Conservation (phyloP, 2,888 invertebrate genomes). For the Tachina lurida region DNA sequence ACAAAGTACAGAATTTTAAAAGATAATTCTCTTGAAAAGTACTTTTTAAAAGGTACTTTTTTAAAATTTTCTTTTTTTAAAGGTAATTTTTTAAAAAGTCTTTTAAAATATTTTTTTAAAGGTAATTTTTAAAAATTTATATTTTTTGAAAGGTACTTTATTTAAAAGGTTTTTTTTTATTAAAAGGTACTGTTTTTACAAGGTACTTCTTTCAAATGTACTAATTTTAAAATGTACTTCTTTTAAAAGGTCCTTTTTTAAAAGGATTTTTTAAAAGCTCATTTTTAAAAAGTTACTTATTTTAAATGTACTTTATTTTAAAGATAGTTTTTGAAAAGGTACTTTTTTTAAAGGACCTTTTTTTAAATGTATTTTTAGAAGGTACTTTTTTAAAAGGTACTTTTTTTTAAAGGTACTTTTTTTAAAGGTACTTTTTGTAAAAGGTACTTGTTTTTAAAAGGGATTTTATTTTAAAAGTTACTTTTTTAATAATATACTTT, state of each 20-base stretch:
- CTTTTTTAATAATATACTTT: too few species aligned
- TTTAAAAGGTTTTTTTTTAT: too few species aligned
- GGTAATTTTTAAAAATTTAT: neutral
- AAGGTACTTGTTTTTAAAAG: too few species aligned
- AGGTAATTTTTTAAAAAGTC: neutral
- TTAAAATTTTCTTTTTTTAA: neutral
- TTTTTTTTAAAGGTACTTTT: neutral
- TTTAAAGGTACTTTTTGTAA: too few species aligned
- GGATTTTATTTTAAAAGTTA: too few species aligned
- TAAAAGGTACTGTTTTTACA: neutral
- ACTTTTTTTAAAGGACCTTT: neutral
- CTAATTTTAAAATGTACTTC: neutral
- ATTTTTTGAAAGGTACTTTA: too few species aligned
- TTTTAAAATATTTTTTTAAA: too few species aligned
- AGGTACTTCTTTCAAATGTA: neutral
- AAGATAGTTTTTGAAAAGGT: neutral
- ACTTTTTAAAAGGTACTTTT: neutral
- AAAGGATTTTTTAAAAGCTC: neutral
- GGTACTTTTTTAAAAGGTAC: neutral
- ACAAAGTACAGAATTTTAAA: too few species aligned
- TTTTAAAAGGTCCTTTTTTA: neutral
- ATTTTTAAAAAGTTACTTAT: neutral
- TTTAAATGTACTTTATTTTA: neutral
- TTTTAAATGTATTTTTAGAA: neutral
- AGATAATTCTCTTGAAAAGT: neutral